Evolutionary conservation across 2,888 invertebrate species (phyloP), one percentile per base, ranked within the genome.

Genomic region (Meta bourneti): DNA sequence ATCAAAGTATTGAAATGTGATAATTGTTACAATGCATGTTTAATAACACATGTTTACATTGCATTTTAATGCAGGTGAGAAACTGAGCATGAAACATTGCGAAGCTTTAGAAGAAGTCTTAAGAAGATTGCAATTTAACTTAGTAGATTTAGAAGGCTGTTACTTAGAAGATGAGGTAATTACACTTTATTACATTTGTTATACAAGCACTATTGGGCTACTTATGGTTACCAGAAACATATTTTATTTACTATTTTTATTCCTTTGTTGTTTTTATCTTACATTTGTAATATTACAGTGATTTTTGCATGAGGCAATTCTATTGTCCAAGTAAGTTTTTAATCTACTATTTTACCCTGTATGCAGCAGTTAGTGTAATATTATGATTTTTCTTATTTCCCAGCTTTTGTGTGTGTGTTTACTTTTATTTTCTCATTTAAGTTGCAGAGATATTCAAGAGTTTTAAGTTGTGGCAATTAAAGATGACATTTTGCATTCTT

Each of bases 91-190:
- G 93, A 96, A 96, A 91, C 97, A 96, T 93, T 96, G 97, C 94
- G 98, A 98, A 95, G 96, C 97, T 34, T 95, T 98, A 85, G 98
- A 98, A 95, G 97, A 98, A 94, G 96, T 98, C 91, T 96, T 98
- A 92, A 96, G 97, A 94, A 96, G 97, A 94, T 96, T 97, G 87
- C 97, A 97, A 95, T 97, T 97, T 95, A 95, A 96, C 81, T 95
- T 96, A 93, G 94, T 97, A 85, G 97, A 97, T 95, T 94, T 97
- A 74, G 96, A 97, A 94, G 96, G 96, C 83, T 96, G 96, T 16
- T 96, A 95, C 89, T 95, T 97, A 54, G 97, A 97, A 93, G 97
- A 97, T 94, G 97, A 97, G 95, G 97, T 97, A 94, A 93, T 94
- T 92, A 51, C 20, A 61, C 16, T 78, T n/a, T 78, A 48, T 5